Base-by-base conservation (phyloP, 1,140 invertebrate species). In the Batillaria attramentaria region DNA sequence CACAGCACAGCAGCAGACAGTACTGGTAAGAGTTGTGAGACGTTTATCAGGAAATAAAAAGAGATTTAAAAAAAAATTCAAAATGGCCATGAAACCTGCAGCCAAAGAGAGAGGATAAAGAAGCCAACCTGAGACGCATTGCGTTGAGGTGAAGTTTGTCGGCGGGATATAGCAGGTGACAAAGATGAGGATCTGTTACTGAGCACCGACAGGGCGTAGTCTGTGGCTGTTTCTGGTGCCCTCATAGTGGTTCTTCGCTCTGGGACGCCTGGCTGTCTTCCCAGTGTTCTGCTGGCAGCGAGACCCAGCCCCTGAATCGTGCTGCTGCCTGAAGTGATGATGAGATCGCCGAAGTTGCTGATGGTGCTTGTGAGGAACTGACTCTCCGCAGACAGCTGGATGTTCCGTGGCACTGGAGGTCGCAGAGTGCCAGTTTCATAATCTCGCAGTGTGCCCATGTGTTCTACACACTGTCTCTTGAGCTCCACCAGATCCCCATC, bases 401-500 rank as follows among this genome's bases (percentile, higher is more conserved):
- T 79, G 57, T 83, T 78, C 50, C 81, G 73, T 0, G 80, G 28
- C 65, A 57, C 41, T 24, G 81, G 79, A 24, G 79, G 74, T 54
- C 84, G 42, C 28, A 72, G 78, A 16, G 75, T 79, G 1, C 85
- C 86, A 72, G 77, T 77, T 74, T 88, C 85, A 57, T 86, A 86
- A 13, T 62, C 69, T 37, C 84, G 77, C 16, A 88, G 60, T 0
- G 69, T 83, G 65, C 85, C 83, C 69, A 89, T 79, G 57, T 87
- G 81, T 60, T 89, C 84, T 13, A 81, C 72, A 79, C 89, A 87
- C 62, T 89, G 87, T 75, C 83, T 72, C 74, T 86, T 86, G 35
- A 87, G 70, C n/a, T 85, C 85, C 5, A 87, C 80, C n/a, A 90
- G 69, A 68, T 87, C 87, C 24, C 84, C 84, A 76, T 86, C 83